phyloP scores from a whole-genome alignment of 1,140 invertebrate species.

The Lordiphosa collinella region DNA sequence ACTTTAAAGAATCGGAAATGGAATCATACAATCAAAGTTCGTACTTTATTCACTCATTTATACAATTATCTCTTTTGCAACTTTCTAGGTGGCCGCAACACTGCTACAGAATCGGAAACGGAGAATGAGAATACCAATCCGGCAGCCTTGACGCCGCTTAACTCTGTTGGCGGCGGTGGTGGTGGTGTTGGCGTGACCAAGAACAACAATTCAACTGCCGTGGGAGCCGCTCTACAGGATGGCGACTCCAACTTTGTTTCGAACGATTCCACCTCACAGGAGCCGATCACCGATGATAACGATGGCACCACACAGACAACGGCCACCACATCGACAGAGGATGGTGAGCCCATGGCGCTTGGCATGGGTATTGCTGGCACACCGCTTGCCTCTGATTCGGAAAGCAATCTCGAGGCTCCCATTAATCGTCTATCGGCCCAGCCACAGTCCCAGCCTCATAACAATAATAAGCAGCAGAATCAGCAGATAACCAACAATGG shows the following conservation, averaged over 20 bases:
- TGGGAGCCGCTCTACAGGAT: constrained; percentile 57
- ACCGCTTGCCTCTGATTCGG: constrained; percentile 67
- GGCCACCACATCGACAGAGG: constrained; percentile 72
- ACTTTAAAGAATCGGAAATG: too few relatives aligned
- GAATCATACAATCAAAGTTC: too few relatives aligned
- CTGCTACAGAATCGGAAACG: constrained; percentile 80
- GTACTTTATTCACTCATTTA: too few relatives aligned
- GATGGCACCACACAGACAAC: constrained; percentile 74
- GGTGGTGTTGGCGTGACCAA: constrained; percentile 79
- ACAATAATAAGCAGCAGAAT: constrained; percentile 22
- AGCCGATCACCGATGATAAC: constrained; percentile 73
- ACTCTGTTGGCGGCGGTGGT: constrained; percentile 16
- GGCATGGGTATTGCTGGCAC: constrained; percentile 36
- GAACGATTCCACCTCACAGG: constrained; percentile 76
- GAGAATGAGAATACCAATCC: constrained; percentile 79
- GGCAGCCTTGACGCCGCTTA: constrained; percentile 34
- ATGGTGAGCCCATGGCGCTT: constrained; percentile 49
- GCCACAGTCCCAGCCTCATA: constrained; percentile 16
- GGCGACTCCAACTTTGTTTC: constrained; percentile 76
- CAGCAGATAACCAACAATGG: constrained; percentile 49
- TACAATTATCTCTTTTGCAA: constrained; percentile 1
- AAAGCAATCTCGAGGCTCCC: constrained; percentile 83
- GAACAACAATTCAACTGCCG: constrained; percentile 62
- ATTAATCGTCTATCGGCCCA: constrained; percentile 64
- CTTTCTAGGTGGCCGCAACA: constrained; percentile 81